Evolutionary conservation across 2,797 vertebrate genomes (phyloP).

Genomic region (Rhabdomys pumilio): DNA sequence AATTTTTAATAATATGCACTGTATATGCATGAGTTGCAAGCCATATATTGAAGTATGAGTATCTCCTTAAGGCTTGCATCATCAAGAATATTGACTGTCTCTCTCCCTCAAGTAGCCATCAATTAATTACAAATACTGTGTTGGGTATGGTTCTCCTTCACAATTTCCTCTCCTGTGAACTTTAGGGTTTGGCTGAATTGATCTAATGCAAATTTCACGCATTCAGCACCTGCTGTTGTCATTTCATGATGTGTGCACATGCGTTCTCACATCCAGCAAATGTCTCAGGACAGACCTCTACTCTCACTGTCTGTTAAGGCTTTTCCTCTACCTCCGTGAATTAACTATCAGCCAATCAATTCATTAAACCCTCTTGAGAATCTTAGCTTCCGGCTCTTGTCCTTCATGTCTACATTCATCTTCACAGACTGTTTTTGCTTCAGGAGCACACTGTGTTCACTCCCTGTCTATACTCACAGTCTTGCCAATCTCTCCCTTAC

Average conservation of each 20-base stretch:
- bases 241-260: neutral
- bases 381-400: neutral
- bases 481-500: too few species aligned
- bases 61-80: too few species aligned
- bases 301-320: neutral
- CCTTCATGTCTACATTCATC: neutral
- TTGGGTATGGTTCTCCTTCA: neutral
- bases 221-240: neutral
- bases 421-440: neutral
- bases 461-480: neutral
- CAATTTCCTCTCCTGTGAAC: neutral
- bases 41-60: neutral
- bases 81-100: neutral
- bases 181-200: neutral
- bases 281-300: neutral
- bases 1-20: neutral
- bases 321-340: neutral
- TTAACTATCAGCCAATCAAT: neutral
- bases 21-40: neutral
- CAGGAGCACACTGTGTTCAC: neutral
- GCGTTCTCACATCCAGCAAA: neutral
- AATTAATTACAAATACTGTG: neutral
- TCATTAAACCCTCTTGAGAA: neutral
- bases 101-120: neutral
- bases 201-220: neutral